Evolutionary conservation across 2,797 vertebrate species (phyloP).

Genomic region (Siniperca scherzeri): DNA sequence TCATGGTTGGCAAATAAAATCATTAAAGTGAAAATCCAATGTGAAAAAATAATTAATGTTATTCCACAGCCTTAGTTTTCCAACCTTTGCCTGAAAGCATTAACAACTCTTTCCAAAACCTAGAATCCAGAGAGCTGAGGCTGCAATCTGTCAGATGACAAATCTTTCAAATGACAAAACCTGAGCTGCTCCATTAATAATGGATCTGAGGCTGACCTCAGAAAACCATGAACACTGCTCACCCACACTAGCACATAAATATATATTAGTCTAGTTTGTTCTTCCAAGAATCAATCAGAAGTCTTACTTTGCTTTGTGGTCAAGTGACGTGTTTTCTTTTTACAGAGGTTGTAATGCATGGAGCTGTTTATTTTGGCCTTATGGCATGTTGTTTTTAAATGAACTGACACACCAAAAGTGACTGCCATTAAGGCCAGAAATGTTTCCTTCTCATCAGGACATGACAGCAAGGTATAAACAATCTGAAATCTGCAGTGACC

Average conservation of each 20-base stretch:
- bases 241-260: slow-evolving; percentile 28
- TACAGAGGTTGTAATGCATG: slow-evolving; percentile 14
- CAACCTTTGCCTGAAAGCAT: neutral
- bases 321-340: slow-evolving; percentile 6
- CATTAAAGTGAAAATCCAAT: slow-evolving; percentile 32
- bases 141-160: slow-evolving; percentile 21
- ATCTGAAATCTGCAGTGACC: slow-evolving; percentile 74
- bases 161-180: slow-evolving; percentile 42
- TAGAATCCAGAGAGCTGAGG: neutral
- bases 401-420: slow-evolving; percentile 57
- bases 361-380: slow-evolving; percentile 37
- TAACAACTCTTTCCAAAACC: neutral
- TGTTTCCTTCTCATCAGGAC: slow-evolving; percentile 68
- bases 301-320: neutral
- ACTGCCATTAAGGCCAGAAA: slow-evolving; percentile 74
- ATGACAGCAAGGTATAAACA: slow-evolving; percentile 68
- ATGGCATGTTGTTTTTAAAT: slow-evolving; percentile 54
- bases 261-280: slow-evolving; percentile 32
- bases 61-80: slow-evolving; percentile 29
- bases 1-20: slow-evolving; percentile 52
- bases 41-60: slow-evolving; percentile 39
- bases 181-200: slow-evolving; percentile 44
- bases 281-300: slow-evolving; percentile 33
- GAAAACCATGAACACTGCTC: slow-evolving; percentile 9
- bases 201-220: slow-evolving; percentile 22